Evolutionary conservation across 2,113 vertebrate species (phyloP).

Genomic region (Pristiophorus japonicus): DNA sequence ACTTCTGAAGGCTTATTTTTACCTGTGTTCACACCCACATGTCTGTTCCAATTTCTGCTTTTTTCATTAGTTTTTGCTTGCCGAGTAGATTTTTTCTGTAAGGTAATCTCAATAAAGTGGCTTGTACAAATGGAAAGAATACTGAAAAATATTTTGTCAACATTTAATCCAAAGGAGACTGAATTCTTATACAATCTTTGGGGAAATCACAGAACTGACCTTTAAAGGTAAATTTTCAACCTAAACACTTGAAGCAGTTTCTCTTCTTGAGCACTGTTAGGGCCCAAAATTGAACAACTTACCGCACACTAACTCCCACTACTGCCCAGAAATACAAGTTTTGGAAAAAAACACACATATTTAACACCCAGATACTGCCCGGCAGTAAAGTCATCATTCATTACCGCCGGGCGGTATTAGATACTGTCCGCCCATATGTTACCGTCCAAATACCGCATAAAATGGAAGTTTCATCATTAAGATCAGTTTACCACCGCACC

Average conservation of each 20-base stretch:
- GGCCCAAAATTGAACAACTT: too few relatives aligned
- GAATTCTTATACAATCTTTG: background rate
- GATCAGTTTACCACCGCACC: too few relatives aligned
- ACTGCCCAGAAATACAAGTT: too few relatives aligned
- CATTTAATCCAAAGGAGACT: background rate
- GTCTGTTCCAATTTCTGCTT: slow-evolving; percentile 48
- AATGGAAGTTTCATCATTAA: too few relatives aligned
- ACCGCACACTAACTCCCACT: too few relatives aligned
- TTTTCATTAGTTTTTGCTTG: slow-evolving; percentile 50
- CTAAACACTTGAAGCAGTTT: background rate
- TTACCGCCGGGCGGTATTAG: too few relatives aligned
- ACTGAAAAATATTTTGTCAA: background rate
- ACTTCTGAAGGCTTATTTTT: slow-evolving; percentile 40
- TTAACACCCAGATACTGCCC: too few relatives aligned
- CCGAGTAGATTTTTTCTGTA: slow-evolving; percentile 58
- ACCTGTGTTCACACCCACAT: slow-evolving; percentile 48
- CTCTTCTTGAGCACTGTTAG: background rate
- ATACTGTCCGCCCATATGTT: too few relatives aligned
- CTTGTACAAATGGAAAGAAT: background rate
- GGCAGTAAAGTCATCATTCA: too few relatives aligned
- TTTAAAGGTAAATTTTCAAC: background rate
- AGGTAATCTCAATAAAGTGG: slow-evolving; percentile 42
- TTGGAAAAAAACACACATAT: too few relatives aligned
- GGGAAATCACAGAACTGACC: background rate
- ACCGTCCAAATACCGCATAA: too few relatives aligned